phyloP scores from a whole-genome alignment of 2,797 vertebrate species.

The Liasis olivaceus region DNA sequence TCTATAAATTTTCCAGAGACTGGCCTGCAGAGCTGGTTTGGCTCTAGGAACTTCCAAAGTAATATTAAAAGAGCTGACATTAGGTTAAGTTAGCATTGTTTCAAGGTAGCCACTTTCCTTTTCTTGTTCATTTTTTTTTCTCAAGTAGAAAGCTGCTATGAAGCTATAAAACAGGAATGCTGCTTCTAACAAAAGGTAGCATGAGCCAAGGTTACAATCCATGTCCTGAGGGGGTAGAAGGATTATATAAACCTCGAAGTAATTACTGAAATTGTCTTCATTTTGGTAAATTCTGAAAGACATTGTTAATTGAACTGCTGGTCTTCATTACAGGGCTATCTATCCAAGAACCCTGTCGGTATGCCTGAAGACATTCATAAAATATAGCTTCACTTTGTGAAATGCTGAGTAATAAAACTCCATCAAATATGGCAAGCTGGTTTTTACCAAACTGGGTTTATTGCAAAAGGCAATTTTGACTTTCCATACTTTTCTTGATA shows the following conservation, averaged over 20 bases:
- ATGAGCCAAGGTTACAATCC: constrained; percentile 61
- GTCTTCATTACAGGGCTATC: constrained; percentile 9
- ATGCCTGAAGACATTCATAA: constrained; percentile 16
- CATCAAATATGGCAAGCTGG: neutral
- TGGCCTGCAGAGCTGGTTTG: constrained; percentile 51
- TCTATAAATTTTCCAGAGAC: constrained; percentile 72
- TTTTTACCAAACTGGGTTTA: neutral
- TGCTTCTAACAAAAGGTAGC: constrained; percentile 58
- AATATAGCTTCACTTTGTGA: constrained; percentile 15
- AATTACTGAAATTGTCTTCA: constrained; percentile 61
- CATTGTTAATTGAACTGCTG: constrained; percentile 25
- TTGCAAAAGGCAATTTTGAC: neutral
- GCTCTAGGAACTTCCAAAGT: constrained; percentile 61
- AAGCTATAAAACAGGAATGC: constrained; percentile 70
- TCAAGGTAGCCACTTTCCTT: constrained; percentile 57
- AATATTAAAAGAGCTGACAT: constrained; percentile 52
- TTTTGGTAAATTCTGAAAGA: constrained; percentile 49
- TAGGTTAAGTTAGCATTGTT: constrained; percentile 57
- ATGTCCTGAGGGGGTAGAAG: constrained; percentile 33
- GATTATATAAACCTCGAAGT: constrained; percentile 64
- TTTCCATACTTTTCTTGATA: neutral
- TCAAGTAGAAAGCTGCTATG: constrained; percentile 66
- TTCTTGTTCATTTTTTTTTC: constrained; percentile 68
- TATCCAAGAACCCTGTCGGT: neutral
- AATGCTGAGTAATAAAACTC: neutral